Percentiles rank a stretch among this genome's conserved stretches.
These are phyloP conservation scores for Stictocephala bisonia DNA, from an alignment of 2,888 invertebrate species.

Conservation along the genomic window DNA sequence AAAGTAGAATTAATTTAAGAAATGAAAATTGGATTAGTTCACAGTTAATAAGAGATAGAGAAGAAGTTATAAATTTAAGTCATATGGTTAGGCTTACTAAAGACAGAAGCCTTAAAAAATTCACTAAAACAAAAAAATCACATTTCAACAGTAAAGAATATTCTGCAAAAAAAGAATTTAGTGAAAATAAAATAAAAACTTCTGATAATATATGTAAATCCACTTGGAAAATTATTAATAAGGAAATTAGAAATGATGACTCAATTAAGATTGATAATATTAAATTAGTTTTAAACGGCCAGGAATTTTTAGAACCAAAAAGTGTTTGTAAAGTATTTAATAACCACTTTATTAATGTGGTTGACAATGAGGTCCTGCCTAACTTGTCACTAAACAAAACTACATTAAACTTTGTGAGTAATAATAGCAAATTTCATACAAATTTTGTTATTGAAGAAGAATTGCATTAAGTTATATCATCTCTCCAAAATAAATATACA, in stretches of 20 bases:
- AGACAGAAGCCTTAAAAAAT: too few relatives aligned
- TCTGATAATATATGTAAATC: too few relatives aligned
- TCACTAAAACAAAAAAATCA: too few relatives aligned
- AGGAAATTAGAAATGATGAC: background rate
- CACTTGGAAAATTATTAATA: background rate
- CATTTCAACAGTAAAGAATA: too few relatives aligned
- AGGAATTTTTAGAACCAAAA: background rate
- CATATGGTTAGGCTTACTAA: too few relatives aligned
- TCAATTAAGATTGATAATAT: background rate
- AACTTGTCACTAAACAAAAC: background rate
- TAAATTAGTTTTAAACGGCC: background rate
- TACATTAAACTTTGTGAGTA: background rate
- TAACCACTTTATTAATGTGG: too few relatives aligned
- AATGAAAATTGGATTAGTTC: too few relatives aligned
- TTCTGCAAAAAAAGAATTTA: background rate
- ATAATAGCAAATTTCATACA: background rate
- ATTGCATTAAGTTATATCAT: background rate
- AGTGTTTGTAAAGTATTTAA: too few relatives aligned
- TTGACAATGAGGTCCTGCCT: background rate
- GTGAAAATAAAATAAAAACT: constrained; percentile 1
- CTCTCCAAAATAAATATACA: background rate
- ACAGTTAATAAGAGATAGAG: too few relatives aligned
- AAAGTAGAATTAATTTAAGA: too few relatives aligned
- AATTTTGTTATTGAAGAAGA: too few relatives aligned
- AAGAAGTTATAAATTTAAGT: too few relatives aligned